Evolutionary conservation across 2,888 invertebrate genomes (phyloP), one percentile per base, ranked within the genome.

Genomic region (Chesias legatella): DNA sequence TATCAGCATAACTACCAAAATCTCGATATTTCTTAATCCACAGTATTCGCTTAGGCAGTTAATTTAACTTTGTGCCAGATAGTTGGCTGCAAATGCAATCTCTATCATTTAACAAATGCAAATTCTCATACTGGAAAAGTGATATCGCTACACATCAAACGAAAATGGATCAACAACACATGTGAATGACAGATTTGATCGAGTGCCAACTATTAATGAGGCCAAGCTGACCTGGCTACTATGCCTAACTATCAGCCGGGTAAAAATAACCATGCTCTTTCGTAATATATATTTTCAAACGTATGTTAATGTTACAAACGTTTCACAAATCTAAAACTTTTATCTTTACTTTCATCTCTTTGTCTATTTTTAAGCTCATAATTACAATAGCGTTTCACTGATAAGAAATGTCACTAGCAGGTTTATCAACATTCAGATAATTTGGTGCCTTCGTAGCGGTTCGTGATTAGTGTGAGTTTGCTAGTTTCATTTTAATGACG

Each of bases 171-270:
- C 60, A 60, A 61, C 56, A 61, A 60, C 69, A 67, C 57, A 51
- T 67, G 69, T 56, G 52, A 48, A 53, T 67, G 74, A 70, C 70
- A 67, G 66, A 53, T 67, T 72, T 73, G 71, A 73, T 69, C 63
- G 61, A 69, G 68, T 60, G 69, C 73, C 71, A 68, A 68, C 58
- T 54, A 59, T 70, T 63, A 69, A 69, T 65, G 63, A 64, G 67
- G 61, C 58, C 63, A 54, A 55, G 52, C 61, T 50, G 61, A 59
- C 63, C 55, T 53, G 58, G 56, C 55, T 43, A 54, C 58, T 54
- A 54, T 58, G 49, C 52, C 50, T 57, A 61, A 48, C 51, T 51
- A 60, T 56, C 51, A 54, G 53, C 44, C 46, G 41, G 53, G 42
- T 58, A 54, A 59, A 61, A 56, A 64, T 48, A 56, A 38, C 48